Evolutionary conservation across 2,797 vertebrate species (phyloP).

Genomic region (Ambastaia sidthimunki): DNA sequence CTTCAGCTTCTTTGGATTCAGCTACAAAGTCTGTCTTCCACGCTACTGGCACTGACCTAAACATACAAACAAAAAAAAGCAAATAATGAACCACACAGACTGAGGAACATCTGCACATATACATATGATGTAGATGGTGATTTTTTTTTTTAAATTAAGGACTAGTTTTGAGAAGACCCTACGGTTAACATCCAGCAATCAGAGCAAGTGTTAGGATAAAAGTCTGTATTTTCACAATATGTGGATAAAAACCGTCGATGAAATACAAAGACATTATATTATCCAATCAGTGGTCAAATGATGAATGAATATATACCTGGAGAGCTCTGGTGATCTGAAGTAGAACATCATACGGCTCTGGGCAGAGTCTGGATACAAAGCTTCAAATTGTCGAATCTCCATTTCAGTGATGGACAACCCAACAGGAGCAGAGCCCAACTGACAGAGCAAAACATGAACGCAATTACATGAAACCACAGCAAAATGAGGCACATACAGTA

Average conservation of each 20-base stretch:
- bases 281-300: not conserved
- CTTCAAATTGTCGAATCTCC: conserved; percentile 87
- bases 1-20: conserved; percentile 82
- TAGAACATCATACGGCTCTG: conserved; percentile 80
- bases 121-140: not conserved
- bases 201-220: too few species aligned
- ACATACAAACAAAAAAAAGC: conserved; percentile 12
- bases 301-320: conserved; percentile 68
- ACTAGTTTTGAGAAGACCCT: too few species aligned
- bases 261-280: too few species aligned
- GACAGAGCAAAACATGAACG: conserved; percentile 1
- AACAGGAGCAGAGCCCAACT: conserved; percentile 79
- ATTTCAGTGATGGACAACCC: conserved; percentile 88
- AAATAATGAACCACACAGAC: not conserved
- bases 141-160: too few species aligned
- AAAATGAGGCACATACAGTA: not conserved
- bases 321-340: conserved; percentile 79
- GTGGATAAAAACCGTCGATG: too few species aligned
- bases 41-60: conserved; percentile 83
- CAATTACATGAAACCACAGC: not conserved
- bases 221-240: too few species aligned
- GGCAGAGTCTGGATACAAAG: conserved; percentile 63
- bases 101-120: too few species aligned
- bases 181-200: too few species aligned
- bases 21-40: conserved; percentile 83